These are phyloP conservation scores for Bovichtus variegatus DNA, from an alignment of 2,797 vertebrate genomes.

Conservation along the genomic window DNA sequence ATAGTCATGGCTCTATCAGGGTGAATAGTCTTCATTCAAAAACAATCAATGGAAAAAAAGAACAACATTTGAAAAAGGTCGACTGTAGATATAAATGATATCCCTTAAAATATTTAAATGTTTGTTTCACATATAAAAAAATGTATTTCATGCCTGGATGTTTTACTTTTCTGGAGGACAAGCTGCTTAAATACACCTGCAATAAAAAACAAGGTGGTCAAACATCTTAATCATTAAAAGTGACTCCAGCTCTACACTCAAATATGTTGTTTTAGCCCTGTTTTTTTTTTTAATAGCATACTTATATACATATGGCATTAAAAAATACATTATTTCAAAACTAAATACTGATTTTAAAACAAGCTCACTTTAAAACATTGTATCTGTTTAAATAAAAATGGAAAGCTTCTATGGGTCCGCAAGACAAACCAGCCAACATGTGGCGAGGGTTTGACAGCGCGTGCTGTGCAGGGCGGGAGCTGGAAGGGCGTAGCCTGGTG, in stretches of 20 bases:
- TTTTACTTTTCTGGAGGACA: no score
- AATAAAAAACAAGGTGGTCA: not conserved
- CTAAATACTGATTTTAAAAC: not conserved
- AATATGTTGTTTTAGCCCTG: no score
- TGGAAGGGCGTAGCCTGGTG: conserved; percentile 54
- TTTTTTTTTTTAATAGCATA: not conserved
- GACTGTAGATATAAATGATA: no score
- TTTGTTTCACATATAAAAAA: not conserved
- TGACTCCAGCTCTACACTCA: not conserved
- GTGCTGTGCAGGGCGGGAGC: conserved; percentile 20
- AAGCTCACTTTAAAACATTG: not conserved
- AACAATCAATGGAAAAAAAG: not conserved
- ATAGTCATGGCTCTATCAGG: not conserved
- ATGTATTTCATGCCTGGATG: not conserved
- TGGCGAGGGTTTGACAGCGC: not conserved
- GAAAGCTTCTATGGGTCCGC: not conserved
- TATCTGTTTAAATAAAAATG: not conserved
- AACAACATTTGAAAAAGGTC: not conserved
- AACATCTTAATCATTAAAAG: no score
- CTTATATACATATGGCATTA: no score
- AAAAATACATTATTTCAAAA: not conserved
- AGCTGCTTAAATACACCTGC: not conserved
- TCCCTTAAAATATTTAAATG: not conserved
- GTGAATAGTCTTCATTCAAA: not conserved
- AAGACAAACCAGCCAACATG: not conserved